Evolutionary conservation across 2,797 vertebrate species (phyloP).

Genomic region (Scyliorhinus canicula): DNA sequence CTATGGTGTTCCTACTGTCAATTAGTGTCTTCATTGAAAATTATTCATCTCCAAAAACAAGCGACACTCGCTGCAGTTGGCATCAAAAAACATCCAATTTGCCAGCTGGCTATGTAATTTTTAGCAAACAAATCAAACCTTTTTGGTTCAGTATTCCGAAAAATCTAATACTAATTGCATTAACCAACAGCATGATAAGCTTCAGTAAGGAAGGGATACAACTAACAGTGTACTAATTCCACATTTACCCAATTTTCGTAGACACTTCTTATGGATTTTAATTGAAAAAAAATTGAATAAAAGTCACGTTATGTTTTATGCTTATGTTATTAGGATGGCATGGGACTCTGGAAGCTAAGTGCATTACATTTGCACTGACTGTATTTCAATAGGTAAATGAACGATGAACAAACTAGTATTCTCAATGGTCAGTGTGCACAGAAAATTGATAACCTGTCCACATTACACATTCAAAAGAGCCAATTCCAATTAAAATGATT

Average conservation of each 20-base stretch:
- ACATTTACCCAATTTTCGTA: neutral
- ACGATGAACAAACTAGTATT: neutral
- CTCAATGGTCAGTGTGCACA: neutral
- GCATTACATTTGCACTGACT: neutral
- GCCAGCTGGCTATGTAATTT: neutral
- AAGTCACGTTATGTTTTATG: neutral
- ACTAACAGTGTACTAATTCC: too few relatives aligned
- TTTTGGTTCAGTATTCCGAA: neutral
- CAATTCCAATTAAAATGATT: neutral
- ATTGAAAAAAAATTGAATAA: neutral
- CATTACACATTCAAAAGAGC: neutral
- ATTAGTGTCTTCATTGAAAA: neutral
- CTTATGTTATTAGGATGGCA: neutral
- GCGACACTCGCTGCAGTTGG: neutral
- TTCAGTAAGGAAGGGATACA: neutral
- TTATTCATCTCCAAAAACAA: neutral
- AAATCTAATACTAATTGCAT: neutral
- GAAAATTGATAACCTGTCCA: neutral
- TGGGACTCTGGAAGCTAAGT: neutral
- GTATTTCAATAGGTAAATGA: slow-evolving; percentile 9
- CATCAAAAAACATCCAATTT: neutral
- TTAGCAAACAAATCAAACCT: neutral
- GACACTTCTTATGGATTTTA: neutral
- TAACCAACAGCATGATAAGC: neutral
- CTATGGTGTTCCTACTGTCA: neutral